Percentiles rank a stretch among this genome's conserved stretches.
Evolutionary conservation across 2,113 vertebrate species (phyloP).

Genomic region (Macaca nemestrina): DNA sequence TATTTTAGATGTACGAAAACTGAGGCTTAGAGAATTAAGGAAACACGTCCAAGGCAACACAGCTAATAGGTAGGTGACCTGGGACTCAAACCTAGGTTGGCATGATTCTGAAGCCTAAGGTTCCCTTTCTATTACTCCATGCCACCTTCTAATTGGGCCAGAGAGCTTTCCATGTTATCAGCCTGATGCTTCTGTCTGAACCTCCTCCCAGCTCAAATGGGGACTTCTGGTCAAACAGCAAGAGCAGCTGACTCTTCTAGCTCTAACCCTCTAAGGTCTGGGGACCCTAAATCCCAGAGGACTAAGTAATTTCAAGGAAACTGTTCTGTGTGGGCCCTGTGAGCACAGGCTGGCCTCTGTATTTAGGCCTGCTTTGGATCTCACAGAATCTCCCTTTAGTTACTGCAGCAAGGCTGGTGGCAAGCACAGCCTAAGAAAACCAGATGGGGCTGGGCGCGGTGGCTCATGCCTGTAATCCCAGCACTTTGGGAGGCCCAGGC

Average conservation of each 20-base stretch:
- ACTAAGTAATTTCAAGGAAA: background rate
- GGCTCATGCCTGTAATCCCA: too few relatives aligned
- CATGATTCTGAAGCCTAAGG: background rate
- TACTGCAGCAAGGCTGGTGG: constrained; percentile 4
- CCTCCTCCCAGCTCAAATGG: background rate
- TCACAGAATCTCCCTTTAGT: background rate
- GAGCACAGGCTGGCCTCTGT: background rate
- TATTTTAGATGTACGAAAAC: constrained; percentile 27
- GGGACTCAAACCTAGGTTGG: background rate
- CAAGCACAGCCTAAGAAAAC: background rate
- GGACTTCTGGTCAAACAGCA: background rate
- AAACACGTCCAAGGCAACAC: background rate
- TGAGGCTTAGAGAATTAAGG: constrained; percentile 18
- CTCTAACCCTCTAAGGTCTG: background rate
- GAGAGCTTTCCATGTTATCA: background rate
- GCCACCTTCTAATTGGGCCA: constrained; percentile 24
- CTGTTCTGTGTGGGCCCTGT: background rate
- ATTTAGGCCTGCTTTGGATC: background rate
- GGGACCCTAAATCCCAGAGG: background rate
- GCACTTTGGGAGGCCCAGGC: too few relatives aligned
- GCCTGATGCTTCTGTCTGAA: background rate
- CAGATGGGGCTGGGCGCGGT: background rate
- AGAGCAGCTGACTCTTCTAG: background rate
- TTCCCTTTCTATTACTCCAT: background rate
- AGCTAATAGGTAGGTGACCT: background rate